A percentile compares a stretch with the other conserved stretches of the same genome.
These are phyloP conservation scores for Helarctos malayanus DNA, from an alignment of 2,797 vertebrate species.

Conservation along the genomic window DNA sequence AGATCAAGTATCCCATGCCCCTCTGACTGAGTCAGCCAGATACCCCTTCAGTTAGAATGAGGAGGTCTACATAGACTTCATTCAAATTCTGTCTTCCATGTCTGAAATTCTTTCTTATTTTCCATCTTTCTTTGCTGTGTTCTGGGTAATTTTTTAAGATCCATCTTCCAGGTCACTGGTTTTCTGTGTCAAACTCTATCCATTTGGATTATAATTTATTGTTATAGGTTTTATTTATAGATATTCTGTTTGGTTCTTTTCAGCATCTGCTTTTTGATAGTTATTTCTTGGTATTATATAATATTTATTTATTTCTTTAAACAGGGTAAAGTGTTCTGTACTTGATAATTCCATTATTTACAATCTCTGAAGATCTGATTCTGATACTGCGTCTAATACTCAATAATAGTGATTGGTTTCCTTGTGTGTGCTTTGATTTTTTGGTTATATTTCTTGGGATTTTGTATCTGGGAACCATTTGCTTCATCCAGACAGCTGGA, in stretches of 20 bases:
- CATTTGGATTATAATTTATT: slow-evolving; percentile 23
- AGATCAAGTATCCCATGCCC: neutral
- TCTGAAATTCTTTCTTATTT: slow-evolving; percentile 17
- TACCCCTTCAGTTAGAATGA: neutral
- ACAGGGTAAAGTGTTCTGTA: neutral
- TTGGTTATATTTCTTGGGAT: neutral
- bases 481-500: neutral
- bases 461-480: slow-evolving; percentile 26
- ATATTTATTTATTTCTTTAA: neutral
- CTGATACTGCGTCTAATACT: neutral
- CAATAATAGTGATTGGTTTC: neutral
- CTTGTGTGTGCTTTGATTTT: neutral
- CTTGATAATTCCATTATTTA: neutral
- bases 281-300: slow-evolving; percentile 21
- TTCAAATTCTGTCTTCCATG: neutral
- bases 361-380: slow-evolving; percentile 27
- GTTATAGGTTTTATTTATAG: neutral
- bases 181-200: neutral
- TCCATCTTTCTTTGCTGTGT: neutral
- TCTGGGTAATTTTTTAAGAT: neutral
- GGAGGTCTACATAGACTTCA: neutral
- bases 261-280: neutral
- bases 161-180: neutral
- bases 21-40: neutral
- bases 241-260: slow-evolving; percentile 36